These are phyloP conservation scores for Mycogona germanica DNA, from an alignment of 2,888 invertebrate species.

Conservation along the genomic window DNA sequence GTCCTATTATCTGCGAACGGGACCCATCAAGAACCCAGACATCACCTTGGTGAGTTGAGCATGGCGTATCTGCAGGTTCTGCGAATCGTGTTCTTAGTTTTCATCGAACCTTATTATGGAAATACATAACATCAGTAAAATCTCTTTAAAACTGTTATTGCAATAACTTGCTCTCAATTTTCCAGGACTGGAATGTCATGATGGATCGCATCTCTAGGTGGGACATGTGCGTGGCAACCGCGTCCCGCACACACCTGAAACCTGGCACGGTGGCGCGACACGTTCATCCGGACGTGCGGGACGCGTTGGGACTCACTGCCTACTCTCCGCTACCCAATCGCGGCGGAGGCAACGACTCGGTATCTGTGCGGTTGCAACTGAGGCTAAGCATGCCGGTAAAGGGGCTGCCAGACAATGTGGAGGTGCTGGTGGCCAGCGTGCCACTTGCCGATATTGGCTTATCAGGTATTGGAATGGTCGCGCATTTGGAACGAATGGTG, in stretches of 20 bases:
- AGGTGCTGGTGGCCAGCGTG: neutral
- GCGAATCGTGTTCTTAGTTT: too few relatives aligned
- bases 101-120: too few relatives aligned
- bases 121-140: too few relatives aligned
- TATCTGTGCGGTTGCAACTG: neutral
- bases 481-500: too few relatives aligned
- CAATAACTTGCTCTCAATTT: too few relatives aligned
- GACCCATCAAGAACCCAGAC: slow-evolving; percentile 33
- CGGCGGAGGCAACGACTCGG: neutral
- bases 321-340: too few relatives aligned
- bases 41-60: slow-evolving; percentile 22
- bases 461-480: too few relatives aligned
- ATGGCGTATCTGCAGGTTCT: too few relatives aligned
- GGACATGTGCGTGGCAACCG: slow-evolving; percentile 29
- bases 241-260: neutral
- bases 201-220: slow-evolving; percentile 31
- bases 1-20: slow-evolving; percentile 32
- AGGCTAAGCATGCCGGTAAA: neutral
- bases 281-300: too few relatives aligned
- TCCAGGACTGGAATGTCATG: slow-evolving; percentile 30
- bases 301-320: too few relatives aligned
- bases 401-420: neutral
- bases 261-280: neutral
- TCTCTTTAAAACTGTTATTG: too few relatives aligned
- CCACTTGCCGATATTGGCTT: slow-evolving; percentile 2